Conservation (phyloP, 2,113 vertebrate genomes). For the Cebidichthys violaceus region DNA sequence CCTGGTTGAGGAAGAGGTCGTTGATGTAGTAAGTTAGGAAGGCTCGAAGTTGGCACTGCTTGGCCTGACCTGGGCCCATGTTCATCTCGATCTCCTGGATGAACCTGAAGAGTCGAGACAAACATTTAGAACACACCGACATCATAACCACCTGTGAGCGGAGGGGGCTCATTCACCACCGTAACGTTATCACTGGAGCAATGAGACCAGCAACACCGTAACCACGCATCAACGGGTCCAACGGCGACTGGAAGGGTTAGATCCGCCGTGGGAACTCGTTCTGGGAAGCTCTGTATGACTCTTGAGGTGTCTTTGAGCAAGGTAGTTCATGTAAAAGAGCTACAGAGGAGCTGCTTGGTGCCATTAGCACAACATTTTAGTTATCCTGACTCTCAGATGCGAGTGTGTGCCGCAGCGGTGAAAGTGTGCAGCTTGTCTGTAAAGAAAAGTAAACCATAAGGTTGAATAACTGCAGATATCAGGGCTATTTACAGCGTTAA, state of each 20-base stretch:
- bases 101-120: constrained; percentile 84
- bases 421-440: background rate
- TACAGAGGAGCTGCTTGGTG: constrained; percentile 34
- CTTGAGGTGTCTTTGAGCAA: constrained; percentile 45
- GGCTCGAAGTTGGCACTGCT: constrained; percentile 94
- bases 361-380: constrained; percentile 17
- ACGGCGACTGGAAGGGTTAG: constrained; percentile 10
- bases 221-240: constrained; percentile 22
- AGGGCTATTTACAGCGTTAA: background rate
- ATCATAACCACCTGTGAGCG: background rate
- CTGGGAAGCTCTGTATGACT: constrained; percentile 27
- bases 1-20: constrained; percentile 96
- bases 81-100: constrained; percentile 95
- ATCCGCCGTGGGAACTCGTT: constrained; percentile 23
- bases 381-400: constrained; percentile 19
- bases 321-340: constrained; percentile 33
- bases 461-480: background rate
- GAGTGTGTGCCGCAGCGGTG: background rate
- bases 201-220: constrained; percentile 32
- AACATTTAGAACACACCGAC: constrained; percentile 8
- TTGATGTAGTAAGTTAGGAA: constrained; percentile 99
- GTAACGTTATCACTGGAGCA: constrained; percentile 24
- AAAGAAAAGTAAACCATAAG: background rate
- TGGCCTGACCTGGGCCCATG: constrained; percentile 90
- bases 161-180: background rate